Conservation (phyloP, 2,797 vertebrate genomes). For the Gambelia wislizenii region DNA sequence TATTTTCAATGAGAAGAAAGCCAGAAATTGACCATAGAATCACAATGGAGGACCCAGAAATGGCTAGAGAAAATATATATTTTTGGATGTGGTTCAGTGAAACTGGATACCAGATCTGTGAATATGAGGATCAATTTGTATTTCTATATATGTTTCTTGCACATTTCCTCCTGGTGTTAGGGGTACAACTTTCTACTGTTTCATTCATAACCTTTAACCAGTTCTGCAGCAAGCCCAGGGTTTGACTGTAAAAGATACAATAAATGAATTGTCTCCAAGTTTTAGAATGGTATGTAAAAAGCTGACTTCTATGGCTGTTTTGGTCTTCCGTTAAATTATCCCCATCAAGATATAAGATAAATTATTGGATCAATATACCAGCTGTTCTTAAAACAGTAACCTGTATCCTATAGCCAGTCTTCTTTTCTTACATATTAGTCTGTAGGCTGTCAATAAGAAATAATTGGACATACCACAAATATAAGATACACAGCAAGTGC, state of each 20-base stretch:
- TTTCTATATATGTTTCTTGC: too few species aligned
- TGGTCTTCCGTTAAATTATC: background rate
- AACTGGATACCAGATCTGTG: too few species aligned
- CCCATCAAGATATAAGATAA: background rate
- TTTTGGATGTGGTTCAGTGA: too few species aligned
- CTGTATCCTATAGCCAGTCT: background rate
- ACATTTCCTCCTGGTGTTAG: background rate
- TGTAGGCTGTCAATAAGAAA: background rate
- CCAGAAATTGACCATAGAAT: too few species aligned
- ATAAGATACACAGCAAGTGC: conserved; percentile 91
- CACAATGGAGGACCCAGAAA: too few species aligned
- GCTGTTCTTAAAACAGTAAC: background rate
- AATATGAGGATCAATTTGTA: too few species aligned
- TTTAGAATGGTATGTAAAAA: background rate
- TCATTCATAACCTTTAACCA: background rate
- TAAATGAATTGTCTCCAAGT: too few species aligned
- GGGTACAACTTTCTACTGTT: background rate
- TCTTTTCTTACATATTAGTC: background rate
- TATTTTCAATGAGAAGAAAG: too few species aligned
- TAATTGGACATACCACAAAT: conserved; percentile 86
- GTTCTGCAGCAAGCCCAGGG: background rate
- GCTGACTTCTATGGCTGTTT: background rate
- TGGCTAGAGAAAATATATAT: too few species aligned
- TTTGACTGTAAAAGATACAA: background rate
- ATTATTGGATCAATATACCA: background rate